Evolutionary conservation across 2,797 vertebrate species (phyloP), one percentile per base, ranked within the genome.

Genomic region (Oryzias dopingdopingensis): DNA sequence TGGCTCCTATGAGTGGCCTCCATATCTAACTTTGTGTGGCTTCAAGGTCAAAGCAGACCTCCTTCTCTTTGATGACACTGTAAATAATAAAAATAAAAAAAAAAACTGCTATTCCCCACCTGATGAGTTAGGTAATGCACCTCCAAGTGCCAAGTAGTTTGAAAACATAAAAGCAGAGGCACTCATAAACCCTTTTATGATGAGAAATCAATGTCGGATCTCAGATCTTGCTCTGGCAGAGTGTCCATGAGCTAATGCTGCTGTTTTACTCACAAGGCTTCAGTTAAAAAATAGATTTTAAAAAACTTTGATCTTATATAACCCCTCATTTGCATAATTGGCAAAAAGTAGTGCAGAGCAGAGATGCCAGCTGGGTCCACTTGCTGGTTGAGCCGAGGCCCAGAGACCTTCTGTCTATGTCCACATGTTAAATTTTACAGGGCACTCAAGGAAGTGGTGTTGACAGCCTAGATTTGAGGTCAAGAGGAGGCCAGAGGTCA

Each of bases 401-500:
- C 45, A 23, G 67, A 74, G 79, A 72, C 74, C 77, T 60, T 65
- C 59, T 72, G 72, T 82, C 77, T 75, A 65, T 60, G 77, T 85
- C 87, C 90, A 90, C 86, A 90, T 91, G 90, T 89, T 88, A 74
- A 90, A 87, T 87, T 91, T 89, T 88, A 87, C 76, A 82, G 82
- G 86, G 65, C 72, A 76, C 85, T 88, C 80, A 77, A 84, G 84
- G 80, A 90, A 90, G 78, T 85, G 78, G 89, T 58, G 87, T 88
- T 90, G 90, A 93, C 89, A 91, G 87, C 79, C 74, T 75, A 66
- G 85, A 91, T 90, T 88, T 77, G 85, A 86, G 90, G 89, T 90
- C 88, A 87, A 79, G 62, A 79, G 70, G 74, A 71, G 82, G 87
- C 60, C 79, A 80, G 65, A 72, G 87, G 90, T 92, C 89, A 90